phyloP scores from a whole-genome alignment of 1,140 invertebrate species.

The Lycorma delicatula region DNA sequence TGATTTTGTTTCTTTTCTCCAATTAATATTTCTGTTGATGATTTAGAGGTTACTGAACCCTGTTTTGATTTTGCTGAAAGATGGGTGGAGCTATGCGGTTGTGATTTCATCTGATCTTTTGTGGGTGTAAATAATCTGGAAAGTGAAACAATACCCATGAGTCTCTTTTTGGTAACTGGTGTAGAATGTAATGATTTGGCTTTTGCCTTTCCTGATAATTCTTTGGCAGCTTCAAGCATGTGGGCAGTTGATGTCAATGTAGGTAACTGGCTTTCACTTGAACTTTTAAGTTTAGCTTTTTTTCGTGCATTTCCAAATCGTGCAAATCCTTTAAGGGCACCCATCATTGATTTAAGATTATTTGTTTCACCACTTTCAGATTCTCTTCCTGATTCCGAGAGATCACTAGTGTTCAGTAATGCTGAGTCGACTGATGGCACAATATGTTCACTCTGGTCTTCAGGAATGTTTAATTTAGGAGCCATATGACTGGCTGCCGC shows the following conservation, averaged over 20 bases:
- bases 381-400: not conserved
- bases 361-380: not conserved
- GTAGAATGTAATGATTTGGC: constrained; percentile 16
- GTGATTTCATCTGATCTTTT: not conserved
- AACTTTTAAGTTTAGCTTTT: constrained; percentile 4
- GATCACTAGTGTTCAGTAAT: not conserved
- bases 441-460: no score
- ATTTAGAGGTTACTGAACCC: not conserved
- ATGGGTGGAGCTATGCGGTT: no score
- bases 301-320: not conserved
- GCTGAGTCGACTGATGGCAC: not conserved
- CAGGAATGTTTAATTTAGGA: no score
- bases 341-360: not conserved
- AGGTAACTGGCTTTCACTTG: constrained; percentile 12
- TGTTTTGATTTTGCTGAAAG: constrained; percentile 3
- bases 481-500: no score
- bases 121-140: not conserved
- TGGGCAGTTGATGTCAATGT: not conserved
- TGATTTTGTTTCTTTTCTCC: constrained; percentile 3
- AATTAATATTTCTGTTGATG: not conserved
- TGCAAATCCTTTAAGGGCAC: not conserved
- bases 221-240: not conserved
- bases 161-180: constrained; percentile 34
- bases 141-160: not conserved
- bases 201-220: not conserved